Evolutionary conservation across 2,113 vertebrate genomes (phyloP).

Genomic region (Percina caprodes): DNA sequence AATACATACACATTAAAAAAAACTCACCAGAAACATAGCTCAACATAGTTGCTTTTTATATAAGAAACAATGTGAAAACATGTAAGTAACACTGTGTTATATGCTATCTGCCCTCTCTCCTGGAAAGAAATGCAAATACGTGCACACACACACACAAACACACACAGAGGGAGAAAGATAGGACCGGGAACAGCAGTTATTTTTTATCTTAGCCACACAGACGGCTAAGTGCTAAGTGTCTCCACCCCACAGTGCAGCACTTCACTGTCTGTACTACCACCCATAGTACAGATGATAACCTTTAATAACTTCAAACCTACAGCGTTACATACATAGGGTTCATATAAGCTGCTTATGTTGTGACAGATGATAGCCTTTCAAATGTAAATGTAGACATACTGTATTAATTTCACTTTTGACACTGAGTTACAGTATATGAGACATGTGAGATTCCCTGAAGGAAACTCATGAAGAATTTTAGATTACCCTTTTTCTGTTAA

Average conservation of each 20-base stretch:
- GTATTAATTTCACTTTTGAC: slow-evolving; percentile 20
- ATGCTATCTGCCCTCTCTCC: slow-evolving; percentile 23
- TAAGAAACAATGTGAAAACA: neutral
- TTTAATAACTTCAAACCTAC: slow-evolving; percentile 19
- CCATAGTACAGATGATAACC: slow-evolving; percentile 29
- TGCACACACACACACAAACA: neutral
- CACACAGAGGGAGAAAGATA: slow-evolving; percentile 1
- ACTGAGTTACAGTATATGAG: slow-evolving; percentile 4
- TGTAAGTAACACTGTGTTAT: neutral
- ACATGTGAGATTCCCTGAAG: neutral
- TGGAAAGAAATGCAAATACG: slow-evolving; percentile 1
- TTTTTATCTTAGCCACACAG: slow-evolving; percentile 63
- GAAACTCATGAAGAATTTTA: neutral
- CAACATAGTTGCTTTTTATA: neutral
- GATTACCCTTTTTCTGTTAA: neutral
- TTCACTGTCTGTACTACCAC: slow-evolving; percentile 31
- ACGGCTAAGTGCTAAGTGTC: slow-evolving; percentile 50
- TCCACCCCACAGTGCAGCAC: slow-evolving; percentile 43
- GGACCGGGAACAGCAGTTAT: slow-evolving; percentile 34
- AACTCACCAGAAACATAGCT: neutral
- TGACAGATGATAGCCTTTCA: slow-evolving; percentile 33
- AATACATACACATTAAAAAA: neutral
- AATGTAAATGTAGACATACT: neutral
- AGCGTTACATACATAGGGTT: neutral
- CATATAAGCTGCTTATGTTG: slow-evolving; percentile 12